A percentile compares a stretch with the other conserved stretches of the same genome.
Evolutionary conservation across 2,113 vertebrate species (phyloP).

Genomic region (Dipodomys stephensi): DNA sequence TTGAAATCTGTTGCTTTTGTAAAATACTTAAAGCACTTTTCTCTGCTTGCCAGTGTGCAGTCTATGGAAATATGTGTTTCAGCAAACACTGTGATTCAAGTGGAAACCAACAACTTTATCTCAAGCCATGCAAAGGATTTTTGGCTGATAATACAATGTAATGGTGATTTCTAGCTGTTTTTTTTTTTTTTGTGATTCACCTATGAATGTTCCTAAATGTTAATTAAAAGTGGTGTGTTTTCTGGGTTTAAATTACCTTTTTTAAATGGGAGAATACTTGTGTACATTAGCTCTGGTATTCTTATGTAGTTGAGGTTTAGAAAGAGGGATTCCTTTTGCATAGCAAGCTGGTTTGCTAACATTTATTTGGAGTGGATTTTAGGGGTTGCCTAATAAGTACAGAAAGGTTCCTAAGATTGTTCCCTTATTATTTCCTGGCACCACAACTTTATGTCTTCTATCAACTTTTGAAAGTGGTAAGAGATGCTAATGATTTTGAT

Average conservation of each 20-base stretch:
- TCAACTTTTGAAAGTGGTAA: slow-evolving; percentile 4
- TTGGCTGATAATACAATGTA: neutral
- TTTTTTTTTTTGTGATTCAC: neutral
- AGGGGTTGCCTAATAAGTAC: neutral
- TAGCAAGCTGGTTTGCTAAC: neutral
- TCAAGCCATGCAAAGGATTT: neutral
- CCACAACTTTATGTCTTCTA: neutral
- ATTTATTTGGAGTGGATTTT: slow-evolving; percentile 24
- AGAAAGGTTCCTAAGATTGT: neutral
- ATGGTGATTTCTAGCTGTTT: slow-evolving; percentile 31
- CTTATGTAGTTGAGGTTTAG: neutral
- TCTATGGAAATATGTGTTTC: neutral
- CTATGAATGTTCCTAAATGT: neutral
- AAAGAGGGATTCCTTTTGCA: neutral
- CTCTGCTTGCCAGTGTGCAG: neutral
- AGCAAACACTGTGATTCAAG: neutral
- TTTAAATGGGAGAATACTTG: slow-evolving; percentile 30
- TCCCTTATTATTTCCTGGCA: neutral
- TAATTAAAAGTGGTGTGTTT: slow-evolving; percentile 16
- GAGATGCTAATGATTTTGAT: neutral
- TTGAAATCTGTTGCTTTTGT: neutral
- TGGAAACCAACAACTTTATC: slow-evolving; percentile 10
- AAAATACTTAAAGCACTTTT: neutral
- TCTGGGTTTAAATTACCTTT: slow-evolving; percentile 26
- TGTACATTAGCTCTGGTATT: neutral